These are phyloP conservation scores for human DNA, from an alignment of 2,113 vertebrate species.

Conservation along the genomic window DNA sequence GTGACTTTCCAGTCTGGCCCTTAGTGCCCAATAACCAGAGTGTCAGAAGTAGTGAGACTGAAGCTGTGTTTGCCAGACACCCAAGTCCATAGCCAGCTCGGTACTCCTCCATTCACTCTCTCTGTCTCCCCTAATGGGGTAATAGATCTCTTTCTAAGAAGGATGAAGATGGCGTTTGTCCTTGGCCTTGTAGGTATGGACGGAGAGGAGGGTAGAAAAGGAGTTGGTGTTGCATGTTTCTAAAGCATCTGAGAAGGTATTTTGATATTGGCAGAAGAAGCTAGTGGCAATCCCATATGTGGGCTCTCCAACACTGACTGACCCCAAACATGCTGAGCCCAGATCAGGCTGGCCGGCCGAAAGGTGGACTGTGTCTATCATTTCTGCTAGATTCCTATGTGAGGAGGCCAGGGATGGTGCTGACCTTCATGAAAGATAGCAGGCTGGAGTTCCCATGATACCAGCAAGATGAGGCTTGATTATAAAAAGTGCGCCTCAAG, in stretches of 20 bases:
- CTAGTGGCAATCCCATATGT: background rate
- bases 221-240: background rate
- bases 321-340: background rate
- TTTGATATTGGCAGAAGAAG: slow-evolving; percentile 61
- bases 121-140: background rate
- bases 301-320: background rate
- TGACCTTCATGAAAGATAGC: background rate
- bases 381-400: slow-evolving; percentile 21
- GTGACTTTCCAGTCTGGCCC: background rate
- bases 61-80: background rate
- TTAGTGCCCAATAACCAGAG: slow-evolving; percentile 39
- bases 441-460: slow-evolving; percentile 53
- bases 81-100: background rate
- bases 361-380: background rate
- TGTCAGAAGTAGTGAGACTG: background rate
- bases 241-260: slow-evolving; percentile 38
- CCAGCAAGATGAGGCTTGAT: slow-evolving; percentile 47
- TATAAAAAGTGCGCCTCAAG: slow-evolving; percentile 61
- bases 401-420: background rate
- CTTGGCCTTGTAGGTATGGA: background rate
- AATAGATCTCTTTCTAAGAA: background rate
- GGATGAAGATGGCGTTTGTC: rapidly evolving
- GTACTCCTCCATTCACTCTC: background rate
- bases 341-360: background rate
- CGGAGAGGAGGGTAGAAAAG: slow-evolving; percentile 7